Base-by-base conservation (phyloP, 2,113 vertebrate species). In the Hippocampus zosterae region DNA sequence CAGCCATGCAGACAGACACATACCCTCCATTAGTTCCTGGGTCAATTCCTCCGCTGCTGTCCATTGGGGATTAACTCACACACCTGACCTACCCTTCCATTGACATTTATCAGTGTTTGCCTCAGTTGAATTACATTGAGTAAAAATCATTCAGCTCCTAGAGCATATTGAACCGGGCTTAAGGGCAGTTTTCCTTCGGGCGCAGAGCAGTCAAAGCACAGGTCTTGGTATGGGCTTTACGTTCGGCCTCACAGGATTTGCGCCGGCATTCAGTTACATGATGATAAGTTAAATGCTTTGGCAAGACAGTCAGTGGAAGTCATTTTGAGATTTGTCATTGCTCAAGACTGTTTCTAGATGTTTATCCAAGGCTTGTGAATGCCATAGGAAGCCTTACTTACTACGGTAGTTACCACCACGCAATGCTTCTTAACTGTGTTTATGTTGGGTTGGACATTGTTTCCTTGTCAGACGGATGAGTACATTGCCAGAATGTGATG, bases 61-160 rank as follows among this genome's bases (percentile, higher is more conserved):
- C 75, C 73, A 16, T 68, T 71, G 74, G 77, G 84, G 72, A 83
- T 84, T 77, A 81, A 88, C 84, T 85, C 71, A 62, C 78, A 84
- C 75, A 85, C 72, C 79, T 81, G 85, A 81, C 81, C 79, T 87
- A 80, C 87, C 85, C 81, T 73, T 87, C 81, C 70, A 69, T 70
- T 85, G 84, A 81, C 83, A 82, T 87, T 85, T 85, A 78, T 86
- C 84, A 71, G 71, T 68, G 77, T 89, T 85, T 87, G 83, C 73
- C 75, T 85, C 72, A 68, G 81, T 79, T 76, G 82, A 85, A 73
- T 86, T 76, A 61, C 57, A 74, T 76, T 80, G 79, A 85, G 76
- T 78, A 77, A 81, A 84, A 87, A 86, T 85, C 81, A 76, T 87
- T 88, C 46, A 73, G 81, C 63, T 50, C 42, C 74, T 67, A 72